Evolutionary conservation across 2,888 invertebrate genomes (phyloP).

Genomic region (Sisyra terminalis): DNA sequence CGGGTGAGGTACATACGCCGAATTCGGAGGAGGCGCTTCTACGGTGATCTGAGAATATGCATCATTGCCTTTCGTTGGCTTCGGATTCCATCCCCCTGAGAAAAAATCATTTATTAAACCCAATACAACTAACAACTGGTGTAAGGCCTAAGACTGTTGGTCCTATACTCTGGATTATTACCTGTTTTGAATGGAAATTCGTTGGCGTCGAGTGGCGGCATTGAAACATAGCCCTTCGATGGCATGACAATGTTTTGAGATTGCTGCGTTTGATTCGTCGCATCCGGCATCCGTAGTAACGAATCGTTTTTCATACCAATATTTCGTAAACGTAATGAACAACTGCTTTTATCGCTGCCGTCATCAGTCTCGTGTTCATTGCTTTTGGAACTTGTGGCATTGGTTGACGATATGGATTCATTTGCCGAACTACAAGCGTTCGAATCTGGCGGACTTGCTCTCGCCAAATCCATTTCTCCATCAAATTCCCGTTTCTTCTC

Average conservation of each 20-base stretch:
- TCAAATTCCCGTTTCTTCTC: conserved; percentile 16
- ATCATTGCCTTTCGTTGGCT: not conserved
- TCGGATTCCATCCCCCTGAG: not conserved
- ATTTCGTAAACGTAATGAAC: conserved; percentile 7
- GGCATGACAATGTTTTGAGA: conserved; percentile 12
- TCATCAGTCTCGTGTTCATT: conserved; percentile 14
- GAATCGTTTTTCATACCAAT: not conserved
- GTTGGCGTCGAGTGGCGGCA: conserved; percentile 13
- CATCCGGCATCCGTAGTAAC: conserved; percentile 1
- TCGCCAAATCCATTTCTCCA: not conserved
- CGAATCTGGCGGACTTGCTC: conserved; percentile 17
- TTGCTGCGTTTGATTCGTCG: not conserved
- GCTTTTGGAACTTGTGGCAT: conserved; percentile 12
- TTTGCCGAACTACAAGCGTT: conserved; percentile 39
- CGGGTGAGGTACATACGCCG: conserved; percentile 4
- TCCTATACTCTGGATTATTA: too few relatives aligned
- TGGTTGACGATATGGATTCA: conserved; percentile 27
- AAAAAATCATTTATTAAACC: not conserved
- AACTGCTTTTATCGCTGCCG: conserved; percentile 5
- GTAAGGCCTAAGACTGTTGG: too few relatives aligned
- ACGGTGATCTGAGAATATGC: conserved; percentile 5
- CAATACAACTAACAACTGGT: too few relatives aligned
- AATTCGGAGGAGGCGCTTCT: not conserved
- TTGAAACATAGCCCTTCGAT: conserved; percentile 16
- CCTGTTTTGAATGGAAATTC: conserved; percentile 1